phyloP scores from a whole-genome alignment of 2,888 invertebrate genomes.

The Nemotelus nigrinus region DNA sequence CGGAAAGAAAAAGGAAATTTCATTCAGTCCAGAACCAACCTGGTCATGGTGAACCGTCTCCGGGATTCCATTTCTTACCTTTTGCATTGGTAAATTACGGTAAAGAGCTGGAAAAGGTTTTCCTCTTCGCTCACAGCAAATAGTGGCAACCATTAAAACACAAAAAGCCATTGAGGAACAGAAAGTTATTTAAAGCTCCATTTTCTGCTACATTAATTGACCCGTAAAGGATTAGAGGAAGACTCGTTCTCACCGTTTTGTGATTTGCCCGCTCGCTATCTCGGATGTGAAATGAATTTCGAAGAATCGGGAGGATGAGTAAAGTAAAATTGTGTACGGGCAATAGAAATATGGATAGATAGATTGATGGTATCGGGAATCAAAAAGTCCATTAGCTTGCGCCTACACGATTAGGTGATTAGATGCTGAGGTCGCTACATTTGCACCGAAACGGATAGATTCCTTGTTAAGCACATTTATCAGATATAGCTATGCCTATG shows the following conservation, averaged over 20 bases:
- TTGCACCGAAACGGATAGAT: slow-evolving; percentile 1
- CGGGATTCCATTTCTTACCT: not conserved
- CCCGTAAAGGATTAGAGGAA: slow-evolving; percentile 5
- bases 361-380: not conserved
- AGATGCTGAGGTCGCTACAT: not conserved
- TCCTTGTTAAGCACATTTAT: not conserved
- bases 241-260: not conserved
- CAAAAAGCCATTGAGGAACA: not conserved
- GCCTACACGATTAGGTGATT: slow-evolving; percentile 29
- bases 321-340: not conserved
- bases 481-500: not conserved
- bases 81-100: not conserved
- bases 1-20: slow-evolving; percentile 4
- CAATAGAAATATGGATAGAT: not conserved
- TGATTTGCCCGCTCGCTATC: not conserved
- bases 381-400: slow-evolving; percentile 24
- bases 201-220: not conserved
- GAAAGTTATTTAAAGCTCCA: slow-evolving; percentile 20
- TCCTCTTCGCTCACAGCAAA: not conserved
- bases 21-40: not conserved
- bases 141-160: not conserved
- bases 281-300: no score
- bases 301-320: not conserved
- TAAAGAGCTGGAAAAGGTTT: not conserved
- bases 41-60: not conserved